phyloP scores from a whole-genome alignment of 2,113 vertebrate species.

The Antechinus flavipes region DNA sequence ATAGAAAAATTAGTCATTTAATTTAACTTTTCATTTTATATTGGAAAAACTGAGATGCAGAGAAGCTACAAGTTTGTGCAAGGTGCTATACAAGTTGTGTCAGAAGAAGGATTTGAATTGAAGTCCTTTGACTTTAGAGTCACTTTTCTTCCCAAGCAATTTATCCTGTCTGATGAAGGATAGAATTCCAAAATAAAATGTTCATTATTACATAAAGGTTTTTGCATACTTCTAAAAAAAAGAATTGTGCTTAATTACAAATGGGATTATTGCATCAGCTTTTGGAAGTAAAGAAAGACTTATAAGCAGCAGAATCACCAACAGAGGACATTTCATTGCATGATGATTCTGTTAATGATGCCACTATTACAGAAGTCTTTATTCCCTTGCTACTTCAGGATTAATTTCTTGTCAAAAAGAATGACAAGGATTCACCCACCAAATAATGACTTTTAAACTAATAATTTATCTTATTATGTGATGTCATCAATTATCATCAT shows the following conservation, averaged over 20 bases:
- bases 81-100: not conserved
- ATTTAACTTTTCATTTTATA: not conserved
- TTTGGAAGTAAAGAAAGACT: not conserved
- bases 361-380: not conserved
- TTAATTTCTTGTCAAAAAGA: conserved; percentile 77
- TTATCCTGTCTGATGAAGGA: not conserved
- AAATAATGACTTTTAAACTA: conserved; percentile 81
- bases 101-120: not conserved
- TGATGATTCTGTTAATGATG: not conserved
- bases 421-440: conserved; percentile 74
- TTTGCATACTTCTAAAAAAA: not conserved
- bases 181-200: not conserved
- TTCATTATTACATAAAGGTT: not conserved
- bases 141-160: conserved; percentile 19
- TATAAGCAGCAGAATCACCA: not conserved
- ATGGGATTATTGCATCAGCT: not conserved
- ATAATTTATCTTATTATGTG: conserved; percentile 79
- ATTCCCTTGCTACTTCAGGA: conserved; percentile 61
- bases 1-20: not conserved
- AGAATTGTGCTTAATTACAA: not conserved
- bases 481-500: conserved; percentile 81
- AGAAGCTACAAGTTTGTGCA: not conserved
- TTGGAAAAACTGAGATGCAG: not conserved
- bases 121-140: not conserved
- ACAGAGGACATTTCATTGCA: not conserved